These are phyloP conservation scores for Drosophila glabriapex DNA, from an alignment of 2,888 invertebrate genomes.

Conservation along the genomic window DNA sequence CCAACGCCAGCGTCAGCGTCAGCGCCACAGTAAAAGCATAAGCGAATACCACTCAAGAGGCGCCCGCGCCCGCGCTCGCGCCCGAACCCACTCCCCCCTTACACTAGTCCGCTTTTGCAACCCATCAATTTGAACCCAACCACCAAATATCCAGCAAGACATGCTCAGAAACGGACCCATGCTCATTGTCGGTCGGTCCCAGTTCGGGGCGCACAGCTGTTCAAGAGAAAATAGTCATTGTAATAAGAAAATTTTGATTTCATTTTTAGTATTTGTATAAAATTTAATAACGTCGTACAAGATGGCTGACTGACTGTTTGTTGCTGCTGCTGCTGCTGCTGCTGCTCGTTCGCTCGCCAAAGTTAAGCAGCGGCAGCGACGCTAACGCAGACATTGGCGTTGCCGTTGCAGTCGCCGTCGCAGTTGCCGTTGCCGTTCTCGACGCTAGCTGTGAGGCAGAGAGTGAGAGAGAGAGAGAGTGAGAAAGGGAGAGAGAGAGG, in stretches of 20 bases:
- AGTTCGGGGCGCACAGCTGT: constrained; percentile 58
- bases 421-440: constrained; percentile 4
- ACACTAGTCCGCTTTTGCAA: constrained; percentile 1
- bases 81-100: not conserved
- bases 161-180: constrained; percentile 25
- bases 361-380: constrained; percentile 50
- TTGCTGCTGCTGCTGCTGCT: constrained; percentile 26
- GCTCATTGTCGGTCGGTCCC: constrained; percentile 47
- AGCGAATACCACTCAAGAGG: constrained; percentile 32
- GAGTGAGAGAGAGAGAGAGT: not conserved
- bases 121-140: constrained; percentile 8
- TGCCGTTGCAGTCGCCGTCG: constrained; percentile 13
- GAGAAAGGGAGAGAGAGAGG: constrained; percentile 12
- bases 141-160: constrained; percentile 30
- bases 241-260: constrained; percentile 83
- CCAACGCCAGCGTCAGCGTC: not conserved
- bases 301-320: constrained; percentile 74
- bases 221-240: constrained; percentile 76
- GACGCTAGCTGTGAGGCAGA: constrained; percentile 15
- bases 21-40: not conserved
- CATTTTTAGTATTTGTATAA: constrained; percentile 82
- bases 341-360: constrained; percentile 34
- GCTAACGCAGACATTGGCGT: constrained; percentile 14
- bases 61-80: not conserved
- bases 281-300: constrained; percentile 82